Evolutionary conservation across 2,888 invertebrate genomes (phyloP).

Genomic region (Drosophila meridiana): DNA sequence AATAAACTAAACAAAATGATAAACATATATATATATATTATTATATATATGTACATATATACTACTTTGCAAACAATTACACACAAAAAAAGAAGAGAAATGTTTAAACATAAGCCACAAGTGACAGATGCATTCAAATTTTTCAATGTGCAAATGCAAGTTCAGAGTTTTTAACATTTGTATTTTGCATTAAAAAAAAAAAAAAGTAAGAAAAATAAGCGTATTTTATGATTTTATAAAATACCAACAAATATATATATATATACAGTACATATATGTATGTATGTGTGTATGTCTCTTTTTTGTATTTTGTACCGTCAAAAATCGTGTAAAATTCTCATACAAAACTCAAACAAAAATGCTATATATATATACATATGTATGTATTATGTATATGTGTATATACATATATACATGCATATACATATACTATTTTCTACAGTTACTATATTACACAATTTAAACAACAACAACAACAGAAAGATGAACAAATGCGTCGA

Average conservation of each 20-base stretch:
- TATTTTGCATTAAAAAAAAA: constrained; percentile 69
- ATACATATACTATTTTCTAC: constrained; percentile 68
- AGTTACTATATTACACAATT: constrained; percentile 71
- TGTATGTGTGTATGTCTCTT: constrained; percentile 68
- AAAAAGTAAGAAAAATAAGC: constrained; percentile 36
- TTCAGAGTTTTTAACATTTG: constrained; percentile 73
- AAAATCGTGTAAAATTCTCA: constrained; percentile 62
- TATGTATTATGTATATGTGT: constrained; percentile 38
- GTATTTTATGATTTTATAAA: constrained; percentile 78
- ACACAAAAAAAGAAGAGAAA: constrained; percentile 33
- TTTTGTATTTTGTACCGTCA: constrained; percentile 78
- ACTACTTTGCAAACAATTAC: constrained; percentile 44
- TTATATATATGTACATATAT: constrained; percentile 10
- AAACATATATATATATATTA: constrained; percentile 7
- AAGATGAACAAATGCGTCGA: constrained; percentile 36
- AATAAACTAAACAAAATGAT: constrained; percentile 54
- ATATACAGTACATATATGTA: constrained; percentile 61
- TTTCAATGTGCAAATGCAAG: constrained; percentile 63
- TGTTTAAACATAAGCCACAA: constrained; percentile 71
- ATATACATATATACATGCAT: constrained; percentile 47
- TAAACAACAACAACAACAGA: constrained; percentile 25
- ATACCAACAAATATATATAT: constrained; percentile 54
- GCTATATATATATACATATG: constrained; percentile 42
- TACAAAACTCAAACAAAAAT: constrained; percentile 58
- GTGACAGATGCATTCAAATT: constrained; percentile 66